Percentiles rank a stretch among this genome's conserved stretches.
Evolutionary conservation across 1,140 invertebrate genomes (phyloP).

Genomic region (Cryptotermes secundus): DNA sequence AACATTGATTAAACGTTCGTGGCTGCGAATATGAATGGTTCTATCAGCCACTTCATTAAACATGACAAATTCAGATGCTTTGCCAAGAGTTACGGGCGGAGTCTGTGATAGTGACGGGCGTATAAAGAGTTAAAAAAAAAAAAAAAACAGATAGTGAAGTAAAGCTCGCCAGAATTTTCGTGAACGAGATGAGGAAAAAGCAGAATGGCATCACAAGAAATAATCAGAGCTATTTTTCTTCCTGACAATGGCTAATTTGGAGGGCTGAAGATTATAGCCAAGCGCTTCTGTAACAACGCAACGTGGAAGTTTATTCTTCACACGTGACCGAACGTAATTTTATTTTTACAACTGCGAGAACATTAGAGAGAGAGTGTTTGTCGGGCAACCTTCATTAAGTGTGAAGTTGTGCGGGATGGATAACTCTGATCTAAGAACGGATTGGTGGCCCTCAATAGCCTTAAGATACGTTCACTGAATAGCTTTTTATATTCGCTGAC

Average conservation of each 20-base stretch:
- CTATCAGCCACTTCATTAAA: conserved; percentile 19
- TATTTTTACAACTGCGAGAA: not conserved
- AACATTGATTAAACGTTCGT: not conserved
- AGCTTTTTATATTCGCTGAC: no score
- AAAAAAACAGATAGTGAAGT: conserved; percentile 6
- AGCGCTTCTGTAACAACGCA: not conserved
- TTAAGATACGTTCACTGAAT: no score
- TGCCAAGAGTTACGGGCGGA: not conserved
- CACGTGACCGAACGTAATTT: not conserved
- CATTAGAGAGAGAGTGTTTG: no score
- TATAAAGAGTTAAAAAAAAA: not conserved
- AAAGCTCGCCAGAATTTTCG: not conserved
- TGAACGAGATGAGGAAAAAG: not conserved
- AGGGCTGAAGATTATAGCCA: not conserved
- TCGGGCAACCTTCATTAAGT: no score
- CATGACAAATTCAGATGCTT: conserved; percentile 7
- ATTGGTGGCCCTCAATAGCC: no score
- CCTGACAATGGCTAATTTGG: not conserved
- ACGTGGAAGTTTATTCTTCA: not conserved
- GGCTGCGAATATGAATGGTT: conserved; percentile 9
- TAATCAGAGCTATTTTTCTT: not conserved
- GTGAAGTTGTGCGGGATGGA: no score
- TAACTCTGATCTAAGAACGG: no score
- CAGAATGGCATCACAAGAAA: not conserved
- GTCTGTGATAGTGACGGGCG: not conserved